A percentile compares a stretch with the other conserved stretches of the same genome.
phyloP scores from a whole-genome alignment of 2,797 vertebrate species.

The Petrocephalus schoutedeni region DNA sequence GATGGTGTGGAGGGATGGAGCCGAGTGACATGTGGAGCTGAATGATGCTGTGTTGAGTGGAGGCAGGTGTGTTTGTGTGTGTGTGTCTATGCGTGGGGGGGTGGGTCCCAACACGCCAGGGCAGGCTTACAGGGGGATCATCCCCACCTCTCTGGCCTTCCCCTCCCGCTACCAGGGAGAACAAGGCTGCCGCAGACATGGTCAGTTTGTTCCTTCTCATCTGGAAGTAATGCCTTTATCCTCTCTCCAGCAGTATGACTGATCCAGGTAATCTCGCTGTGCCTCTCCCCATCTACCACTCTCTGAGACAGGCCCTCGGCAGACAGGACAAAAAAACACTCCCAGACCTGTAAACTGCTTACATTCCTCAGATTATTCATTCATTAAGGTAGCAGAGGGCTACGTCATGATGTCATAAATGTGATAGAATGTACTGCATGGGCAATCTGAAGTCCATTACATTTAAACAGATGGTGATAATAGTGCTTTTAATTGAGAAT shows the following conservation, averaged over 20 bases:
- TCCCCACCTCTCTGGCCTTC: neutral
- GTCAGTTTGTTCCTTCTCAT: constrained; percentile 39
- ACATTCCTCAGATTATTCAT: neutral
- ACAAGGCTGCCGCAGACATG: constrained; percentile 25
- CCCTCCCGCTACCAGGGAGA: neutral
- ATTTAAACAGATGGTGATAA: constrained; percentile 58
- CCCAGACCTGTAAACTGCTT: neutral
- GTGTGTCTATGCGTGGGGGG: neutral
- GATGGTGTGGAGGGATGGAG: neutral
- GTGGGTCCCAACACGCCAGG: neutral
- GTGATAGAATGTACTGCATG: neutral
- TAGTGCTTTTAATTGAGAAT: constrained; percentile 62
- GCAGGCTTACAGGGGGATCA: neutral
- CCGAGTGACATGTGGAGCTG: neutral
- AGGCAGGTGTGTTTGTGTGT: neutral
- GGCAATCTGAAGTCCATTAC: constrained; percentile 35
- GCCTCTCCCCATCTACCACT: neutral
- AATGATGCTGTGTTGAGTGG: neutral
- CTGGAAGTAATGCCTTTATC: constrained; percentile 41
- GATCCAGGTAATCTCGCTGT: neutral
- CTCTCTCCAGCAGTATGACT: constrained; percentile 25
- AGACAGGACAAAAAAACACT: neutral
- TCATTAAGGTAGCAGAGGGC: neutral
- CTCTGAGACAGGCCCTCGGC: neutral
- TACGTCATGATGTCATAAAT: neutral